Conservation (phyloP, 2,888 invertebrate genomes). For the Crocallis elinguaria region DNA sequence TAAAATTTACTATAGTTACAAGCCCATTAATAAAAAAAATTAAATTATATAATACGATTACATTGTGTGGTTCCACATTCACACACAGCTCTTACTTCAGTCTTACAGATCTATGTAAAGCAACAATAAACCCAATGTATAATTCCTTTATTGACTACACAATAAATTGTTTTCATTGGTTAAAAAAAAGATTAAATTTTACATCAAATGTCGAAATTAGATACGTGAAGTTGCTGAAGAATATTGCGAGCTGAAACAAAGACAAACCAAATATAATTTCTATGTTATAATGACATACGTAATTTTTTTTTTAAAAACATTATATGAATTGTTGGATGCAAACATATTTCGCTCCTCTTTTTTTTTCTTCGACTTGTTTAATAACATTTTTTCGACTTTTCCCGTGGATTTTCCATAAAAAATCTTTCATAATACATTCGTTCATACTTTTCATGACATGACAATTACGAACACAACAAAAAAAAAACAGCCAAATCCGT, state of each 20-base stretch:
- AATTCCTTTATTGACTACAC: background rate
- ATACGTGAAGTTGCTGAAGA: constrained; percentile 91
- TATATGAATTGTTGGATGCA: no score
- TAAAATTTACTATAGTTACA: constrained; percentile 12
- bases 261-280: background rate
- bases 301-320: no score
- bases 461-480: no score
- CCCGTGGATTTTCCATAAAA: no score
- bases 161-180: constrained; percentile 11
- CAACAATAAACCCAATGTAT: constrained; percentile 3
- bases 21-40: constrained; percentile 6
- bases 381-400: no score
- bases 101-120: constrained; percentile 38
- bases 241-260: constrained; percentile 90
- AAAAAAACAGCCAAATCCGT: no score
- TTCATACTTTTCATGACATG: no score
- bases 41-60: constrained; percentile 4
- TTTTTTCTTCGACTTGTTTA: no score
- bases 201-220: constrained; percentile 88
- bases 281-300: no score
- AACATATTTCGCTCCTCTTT: no score
- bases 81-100: constrained; percentile 42
- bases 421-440: no score
- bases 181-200: constrained; percentile 3
- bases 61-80: background rate